Evolutionary conservation across 2,797 vertebrate genomes (phyloP), one percentile per base, ranked within the genome.

Genomic region (Kryptolebias ocellatus): DNA sequence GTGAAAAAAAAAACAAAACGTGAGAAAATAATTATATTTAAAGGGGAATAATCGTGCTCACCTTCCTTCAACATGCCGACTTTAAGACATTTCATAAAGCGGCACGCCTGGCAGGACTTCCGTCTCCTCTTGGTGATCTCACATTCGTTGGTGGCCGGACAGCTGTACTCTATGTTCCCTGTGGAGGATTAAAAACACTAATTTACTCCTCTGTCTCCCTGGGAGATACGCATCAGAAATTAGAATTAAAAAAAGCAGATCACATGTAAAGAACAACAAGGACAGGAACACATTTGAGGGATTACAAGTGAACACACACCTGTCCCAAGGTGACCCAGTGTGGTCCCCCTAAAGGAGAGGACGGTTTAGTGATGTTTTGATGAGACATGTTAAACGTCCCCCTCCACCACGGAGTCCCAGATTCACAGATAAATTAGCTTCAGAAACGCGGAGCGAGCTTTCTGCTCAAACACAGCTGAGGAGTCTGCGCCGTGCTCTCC

Each of bases 91-190:
- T 99, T 99, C 97, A 98, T 99, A 92, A 99, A 99, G 89, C 97
- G 98, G 86, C 98, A 99, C 67, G 98, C 98, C 92, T 99, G 98
- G 95, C 98, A 99, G 47, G 98, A 99, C 89, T 99, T 99, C 90
- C 98, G 96, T 94, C 98, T 95, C 86, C 98, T 95, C 88, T 99
- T 99, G 63, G 98, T 99, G 93, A 99, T 99, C 91, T 99, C 97
- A 89, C 98, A 99, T 87, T 99, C 98, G 12, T 99, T 99, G 1
- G 97, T 98, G 88, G 98, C 98, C 0, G 98, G 98, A 90, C 98
- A 99, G 94, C 98, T 99, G 91, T 99, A 99, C 87, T 99, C 98
- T 64, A 99, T 99, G 83, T 98, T 99, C 85, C 98, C 98, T 99
- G 88, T 5, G 79, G 80, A 54, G 83, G 84, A 70, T 51, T 0